Conservation (phyloP, 2,113 vertebrate genomes). For the Phalacrocorax aristotelis region DNA sequence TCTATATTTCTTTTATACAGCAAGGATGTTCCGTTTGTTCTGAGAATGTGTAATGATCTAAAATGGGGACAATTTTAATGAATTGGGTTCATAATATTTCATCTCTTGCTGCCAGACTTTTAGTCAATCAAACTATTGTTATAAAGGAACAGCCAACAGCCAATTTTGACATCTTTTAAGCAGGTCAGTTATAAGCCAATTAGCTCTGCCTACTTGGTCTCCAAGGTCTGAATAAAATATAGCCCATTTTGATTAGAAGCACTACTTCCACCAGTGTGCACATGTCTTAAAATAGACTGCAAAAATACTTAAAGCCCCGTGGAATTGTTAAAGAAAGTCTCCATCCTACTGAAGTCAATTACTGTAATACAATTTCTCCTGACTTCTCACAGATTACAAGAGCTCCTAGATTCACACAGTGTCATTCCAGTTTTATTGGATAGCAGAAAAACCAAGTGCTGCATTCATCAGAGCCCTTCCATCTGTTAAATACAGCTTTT, state of each 20-base stretch:
- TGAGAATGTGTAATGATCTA: conserved; percentile 47
- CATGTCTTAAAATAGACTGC: conserved; percentile 50
- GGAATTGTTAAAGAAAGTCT: conserved; percentile 33
- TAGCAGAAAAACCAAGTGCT: background rate
- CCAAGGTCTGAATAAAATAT: conserved; percentile 67
- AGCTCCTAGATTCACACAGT: conserved; percentile 8
- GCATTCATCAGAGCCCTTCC: background rate
- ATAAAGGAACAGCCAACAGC: conserved; percentile 57
- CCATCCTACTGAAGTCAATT: conserved; percentile 49
- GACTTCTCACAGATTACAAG: conserved; percentile 13
- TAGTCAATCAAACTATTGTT: conserved; percentile 60
- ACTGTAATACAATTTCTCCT: conserved; percentile 48
- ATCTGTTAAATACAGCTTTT: background rate
- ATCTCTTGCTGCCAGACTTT: conserved; percentile 26
- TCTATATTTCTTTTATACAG: conserved; percentile 1
- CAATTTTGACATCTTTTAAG: conserved; percentile 63
- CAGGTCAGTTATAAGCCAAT: conserved; percentile 69
- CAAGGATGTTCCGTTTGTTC: conserved; percentile 28
- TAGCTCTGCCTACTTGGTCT: conserved; percentile 53
- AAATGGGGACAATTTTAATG: conserved; percentile 59
- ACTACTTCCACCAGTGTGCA: conserved; percentile 3
- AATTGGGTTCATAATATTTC: conserved; percentile 40
- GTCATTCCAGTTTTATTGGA: background rate
- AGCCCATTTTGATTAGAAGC: conserved; percentile 61
- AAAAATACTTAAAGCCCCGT: conserved; percentile 34